Conservation (phyloP, 2,888 invertebrate genomes). For the Amorpha juglandis region DNA sequence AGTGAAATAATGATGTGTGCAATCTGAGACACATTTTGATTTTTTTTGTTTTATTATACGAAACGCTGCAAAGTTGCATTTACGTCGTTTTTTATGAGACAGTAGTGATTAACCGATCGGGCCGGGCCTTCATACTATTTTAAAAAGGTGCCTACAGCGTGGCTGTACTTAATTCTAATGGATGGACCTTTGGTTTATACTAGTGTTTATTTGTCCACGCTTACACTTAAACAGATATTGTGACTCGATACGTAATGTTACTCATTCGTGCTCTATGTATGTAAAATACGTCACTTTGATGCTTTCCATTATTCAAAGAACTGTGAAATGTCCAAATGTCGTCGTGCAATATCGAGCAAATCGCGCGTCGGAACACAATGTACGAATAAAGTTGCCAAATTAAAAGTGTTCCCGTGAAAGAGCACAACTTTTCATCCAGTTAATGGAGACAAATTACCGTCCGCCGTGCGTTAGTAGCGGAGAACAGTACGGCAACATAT, state of each 20-base stretch:
- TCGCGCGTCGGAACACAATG: not conserved
- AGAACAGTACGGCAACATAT: not conserved
- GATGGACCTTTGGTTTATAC: too few species aligned
- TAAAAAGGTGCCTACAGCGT: too few species aligned
- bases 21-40: too few species aligned
- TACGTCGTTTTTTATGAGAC: too few species aligned
- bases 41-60: too few species aligned
- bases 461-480: not conserved
- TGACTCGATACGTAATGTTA: not conserved
- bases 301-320: not conserved
- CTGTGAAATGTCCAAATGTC: not conserved
- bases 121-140: too few species aligned
- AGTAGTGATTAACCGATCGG: too few species aligned
- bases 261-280: not conserved
- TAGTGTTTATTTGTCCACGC: too few species aligned
- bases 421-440: slow-evolving; percentile 29
- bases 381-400: slow-evolving; percentile 9
- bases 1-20: too few species aligned
- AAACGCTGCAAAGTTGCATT: too few species aligned
- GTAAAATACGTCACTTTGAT: not conserved
- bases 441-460: slow-evolving; percentile 41
- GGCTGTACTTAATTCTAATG: too few species aligned
- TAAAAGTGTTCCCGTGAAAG: not conserved
- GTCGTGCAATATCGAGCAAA: slow-evolving; percentile 9
- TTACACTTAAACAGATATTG: not conserved